Evolutionary conservation across 2,888 invertebrate genomes (phyloP).

Genomic region (Drosophila paramelanica): DNA sequence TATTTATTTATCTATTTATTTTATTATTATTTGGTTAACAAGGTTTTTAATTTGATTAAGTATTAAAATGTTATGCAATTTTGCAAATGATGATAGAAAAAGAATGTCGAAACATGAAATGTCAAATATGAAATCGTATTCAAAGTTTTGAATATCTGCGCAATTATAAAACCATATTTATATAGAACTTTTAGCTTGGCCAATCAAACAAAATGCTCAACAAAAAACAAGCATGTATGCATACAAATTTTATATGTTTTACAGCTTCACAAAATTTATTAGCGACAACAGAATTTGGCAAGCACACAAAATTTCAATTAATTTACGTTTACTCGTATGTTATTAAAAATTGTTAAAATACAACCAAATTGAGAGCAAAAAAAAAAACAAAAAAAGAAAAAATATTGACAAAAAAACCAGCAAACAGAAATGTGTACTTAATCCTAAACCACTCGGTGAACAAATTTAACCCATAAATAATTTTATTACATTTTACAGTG

Average conservation of each 20-base stretch:
- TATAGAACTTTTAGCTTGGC: slow-evolving; percentile 47
- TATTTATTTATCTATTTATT: slow-evolving; percentile 41
- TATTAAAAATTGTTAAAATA: slow-evolving; percentile 42
- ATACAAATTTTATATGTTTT: slow-evolving; percentile 14
- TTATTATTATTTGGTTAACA: slow-evolving; percentile 57
- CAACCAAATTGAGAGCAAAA: slow-evolving; percentile 3
- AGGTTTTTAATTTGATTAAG: slow-evolving; percentile 49
- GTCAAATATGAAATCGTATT: slow-evolving; percentile 77
- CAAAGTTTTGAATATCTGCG: slow-evolving; percentile 81
- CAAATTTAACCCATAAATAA: slow-evolving; percentile 52
- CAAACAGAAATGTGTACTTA: slow-evolving; percentile 63
- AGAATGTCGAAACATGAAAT: slow-evolving; percentile 35
- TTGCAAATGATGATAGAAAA: slow-evolving; percentile 60
- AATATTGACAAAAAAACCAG: slow-evolving; percentile 14
- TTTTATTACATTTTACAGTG: slow-evolving; percentile 70
- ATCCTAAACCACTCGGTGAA: slow-evolving; percentile 42
- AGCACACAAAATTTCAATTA: slow-evolving; percentile 21
- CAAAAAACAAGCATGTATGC: slow-evolving; percentile 11
- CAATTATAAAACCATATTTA: slow-evolving; percentile 44
- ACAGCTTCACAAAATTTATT: slow-evolving; percentile 4
- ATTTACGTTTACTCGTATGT: slow-evolving; percentile 30
- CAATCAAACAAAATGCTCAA: slow-evolving; percentile 46
- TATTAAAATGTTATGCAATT: slow-evolving; percentile 55
- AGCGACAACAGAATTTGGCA: slow-evolving; percentile 25
- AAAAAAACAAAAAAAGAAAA: slow-evolving; percentile 19